Evolutionary conservation across 1,140 invertebrate species (phyloP).

Genomic region (Bradysia coprophila): DNA sequence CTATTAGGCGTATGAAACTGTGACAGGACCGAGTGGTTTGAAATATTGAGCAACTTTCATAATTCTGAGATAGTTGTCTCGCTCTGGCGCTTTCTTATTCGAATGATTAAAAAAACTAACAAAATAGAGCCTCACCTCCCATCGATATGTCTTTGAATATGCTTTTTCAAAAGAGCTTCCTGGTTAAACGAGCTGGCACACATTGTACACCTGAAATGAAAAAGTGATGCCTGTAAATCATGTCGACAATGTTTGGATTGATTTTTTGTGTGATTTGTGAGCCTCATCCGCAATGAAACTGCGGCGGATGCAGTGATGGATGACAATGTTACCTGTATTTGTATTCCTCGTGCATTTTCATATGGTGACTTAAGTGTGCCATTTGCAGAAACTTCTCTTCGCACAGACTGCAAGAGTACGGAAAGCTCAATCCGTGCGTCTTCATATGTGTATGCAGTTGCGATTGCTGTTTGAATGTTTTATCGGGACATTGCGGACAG

Average conservation of each 20-base stretch:
- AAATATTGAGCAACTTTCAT: no score
- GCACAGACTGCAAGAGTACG: slow-evolving; percentile 20
- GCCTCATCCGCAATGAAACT: no score
- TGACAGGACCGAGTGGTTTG: no score
- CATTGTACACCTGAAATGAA: slow-evolving; percentile 22
- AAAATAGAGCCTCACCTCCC: slow-evolving; percentile 13
- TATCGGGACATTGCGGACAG: slow-evolving; percentile 22
- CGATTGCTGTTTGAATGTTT: slow-evolving; percentile 22
- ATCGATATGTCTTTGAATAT: slow-evolving; percentile 22
- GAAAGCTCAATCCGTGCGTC: slow-evolving; percentile 16
- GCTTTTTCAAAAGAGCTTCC: slow-evolving; percentile 21
- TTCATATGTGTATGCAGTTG: slow-evolving; percentile 24
- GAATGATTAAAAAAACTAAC: no score
- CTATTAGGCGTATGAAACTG: no score
- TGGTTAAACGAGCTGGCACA: slow-evolving; percentile 23
- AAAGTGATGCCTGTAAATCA: no score
- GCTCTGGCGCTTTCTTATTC: no score
- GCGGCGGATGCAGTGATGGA: no score
- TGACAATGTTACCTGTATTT: no score
- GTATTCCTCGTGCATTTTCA: slow-evolving; percentile 23
- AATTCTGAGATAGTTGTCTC: no score
- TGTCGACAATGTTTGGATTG: no score
- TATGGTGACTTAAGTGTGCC: slow-evolving; percentile 20
- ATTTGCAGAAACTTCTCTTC: slow-evolving; percentile 24
- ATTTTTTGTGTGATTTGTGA: no score